Evolutionary conservation across 2,888 invertebrate genomes (phyloP).

Genomic region (Ctena decussata): DNA sequence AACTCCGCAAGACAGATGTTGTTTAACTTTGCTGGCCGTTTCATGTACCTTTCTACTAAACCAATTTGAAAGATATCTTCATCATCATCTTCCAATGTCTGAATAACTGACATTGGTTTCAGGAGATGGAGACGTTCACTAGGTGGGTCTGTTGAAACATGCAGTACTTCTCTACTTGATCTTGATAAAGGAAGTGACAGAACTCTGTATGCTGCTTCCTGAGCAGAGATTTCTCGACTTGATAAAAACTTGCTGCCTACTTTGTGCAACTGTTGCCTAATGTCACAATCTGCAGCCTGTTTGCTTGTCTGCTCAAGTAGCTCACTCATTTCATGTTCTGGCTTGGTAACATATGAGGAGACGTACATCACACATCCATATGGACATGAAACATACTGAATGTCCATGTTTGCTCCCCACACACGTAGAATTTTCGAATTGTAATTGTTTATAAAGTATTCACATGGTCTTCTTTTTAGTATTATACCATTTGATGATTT

Average conservation of each 20-base stretch:
- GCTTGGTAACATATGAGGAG: not conserved
- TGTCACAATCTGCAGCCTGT: conserved; percentile 16
- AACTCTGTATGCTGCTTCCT: conserved; percentile 30
- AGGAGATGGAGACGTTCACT: conserved; percentile 44
- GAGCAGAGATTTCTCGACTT: conserved; percentile 17
- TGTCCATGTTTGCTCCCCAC: conserved; percentile 34
- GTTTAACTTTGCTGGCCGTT: conserved; percentile 71
- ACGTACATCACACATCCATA: conserved; percentile 41
- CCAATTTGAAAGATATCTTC: conserved; percentile 64
- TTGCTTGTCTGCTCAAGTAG: conserved; percentile 12
- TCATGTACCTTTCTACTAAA: conserved; percentile 60
- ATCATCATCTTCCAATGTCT: conserved; percentile 46
- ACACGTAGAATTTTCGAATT: conserved; percentile 7
- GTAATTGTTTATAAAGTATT: conserved; percentile 9
- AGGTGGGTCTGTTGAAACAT: conserved; percentile 25
- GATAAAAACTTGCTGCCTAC: conserved; percentile 20
- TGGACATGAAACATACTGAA: conserved; percentile 27
- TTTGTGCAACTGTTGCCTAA: conserved; percentile 7
- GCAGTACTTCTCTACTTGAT: conserved; percentile 13
- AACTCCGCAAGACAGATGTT: conserved; percentile 77
- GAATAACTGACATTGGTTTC: conserved; percentile 60
- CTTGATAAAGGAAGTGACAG: conserved; percentile 18
- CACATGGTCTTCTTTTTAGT: not conserved
- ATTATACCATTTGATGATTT: conserved; percentile 86
- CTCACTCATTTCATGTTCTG: conserved; percentile 24